Percentiles rank a stretch among this genome's conserved stretches.
phyloP scores from a whole-genome alignment of 2,888 invertebrate species.

The Tipula vernalis region DNA sequence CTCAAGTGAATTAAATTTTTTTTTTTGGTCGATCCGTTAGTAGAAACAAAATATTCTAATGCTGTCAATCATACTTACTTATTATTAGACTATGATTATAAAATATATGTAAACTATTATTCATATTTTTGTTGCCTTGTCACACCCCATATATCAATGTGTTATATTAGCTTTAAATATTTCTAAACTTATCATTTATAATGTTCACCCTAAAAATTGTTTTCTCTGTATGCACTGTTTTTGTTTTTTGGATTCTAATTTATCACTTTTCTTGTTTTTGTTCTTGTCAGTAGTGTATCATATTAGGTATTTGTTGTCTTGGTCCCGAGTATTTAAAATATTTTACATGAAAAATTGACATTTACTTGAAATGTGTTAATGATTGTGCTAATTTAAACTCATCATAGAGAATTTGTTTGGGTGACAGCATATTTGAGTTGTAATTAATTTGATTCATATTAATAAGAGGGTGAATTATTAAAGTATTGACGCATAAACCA shows the following conservation, averaged over 20 bases:
- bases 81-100: neutral
- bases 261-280: neutral
- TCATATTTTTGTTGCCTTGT: neutral
- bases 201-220: neutral
- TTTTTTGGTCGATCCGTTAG: neutral
- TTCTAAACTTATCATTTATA: slow-evolving; percentile 4
- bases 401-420: neutral
- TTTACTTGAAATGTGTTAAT: neutral
- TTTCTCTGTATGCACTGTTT: neutral
- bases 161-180: neutral
- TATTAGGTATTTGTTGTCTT: neutral
- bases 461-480: neutral
- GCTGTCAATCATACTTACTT: neutral
- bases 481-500: neutral
- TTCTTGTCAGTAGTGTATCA: neutral
- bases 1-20: neutral
- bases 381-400: neutral
- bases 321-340: neutral
- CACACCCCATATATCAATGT: neutral
- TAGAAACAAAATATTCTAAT: neutral
- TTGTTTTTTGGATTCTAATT: neutral
- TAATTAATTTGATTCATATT: neutral
- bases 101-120: neutral
- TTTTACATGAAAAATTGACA: neutral
- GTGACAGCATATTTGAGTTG: neutral